Base-by-base conservation (phyloP, 2,113 vertebrate genomes). In the Tinamus guttatus region DNA sequence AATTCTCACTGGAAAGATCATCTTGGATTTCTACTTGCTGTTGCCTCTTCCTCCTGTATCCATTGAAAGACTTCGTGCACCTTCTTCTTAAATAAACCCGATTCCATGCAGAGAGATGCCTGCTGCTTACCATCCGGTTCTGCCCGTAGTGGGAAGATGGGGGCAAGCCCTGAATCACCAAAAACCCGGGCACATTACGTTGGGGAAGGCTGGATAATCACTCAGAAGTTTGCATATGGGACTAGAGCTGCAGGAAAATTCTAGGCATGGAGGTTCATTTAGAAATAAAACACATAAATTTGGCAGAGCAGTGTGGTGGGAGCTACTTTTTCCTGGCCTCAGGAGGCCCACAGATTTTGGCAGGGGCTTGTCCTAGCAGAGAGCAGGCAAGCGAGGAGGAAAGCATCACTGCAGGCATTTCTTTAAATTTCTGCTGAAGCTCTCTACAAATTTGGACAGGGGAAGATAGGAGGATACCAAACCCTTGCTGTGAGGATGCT, bases 1-100 rank as follows among this genome's bases (percentile, higher is more conserved):
- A 5, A 28, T 62, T 76, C 20, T 3, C 54, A 16, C 41, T 76
- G 67, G 22, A 68, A 79, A 10, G 4, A 10, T 8, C 9, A 32
- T 17, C 20, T 28, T 58, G 54, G 36, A 40, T 74, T 85, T 87
- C 49, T 85, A 36, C 68, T 90, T 40, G 64, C 59, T 36, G 18
- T 5, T 43, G 40, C 22, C 4, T 76, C 5, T 32, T 91, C 67
- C 56, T n/a, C 21, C 21, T 13, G 13, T 2, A 2, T 51, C 11
- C 54, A 19, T 0, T 13, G 40, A 43, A 25, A 45, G 18, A 73
- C 34, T 21, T 69, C 0, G 0, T 67, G 27, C 13, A 12, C 18
- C 6, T 28, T 88, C 6, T 16, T 64, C 27, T 7, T n/a, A 62
- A 58, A 73, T 17, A 45, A 56, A 47, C 20, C 22, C 24, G 21